phyloP scores from a whole-genome alignment of 2,888 invertebrate species.

The Agrochola circellaris region DNA sequence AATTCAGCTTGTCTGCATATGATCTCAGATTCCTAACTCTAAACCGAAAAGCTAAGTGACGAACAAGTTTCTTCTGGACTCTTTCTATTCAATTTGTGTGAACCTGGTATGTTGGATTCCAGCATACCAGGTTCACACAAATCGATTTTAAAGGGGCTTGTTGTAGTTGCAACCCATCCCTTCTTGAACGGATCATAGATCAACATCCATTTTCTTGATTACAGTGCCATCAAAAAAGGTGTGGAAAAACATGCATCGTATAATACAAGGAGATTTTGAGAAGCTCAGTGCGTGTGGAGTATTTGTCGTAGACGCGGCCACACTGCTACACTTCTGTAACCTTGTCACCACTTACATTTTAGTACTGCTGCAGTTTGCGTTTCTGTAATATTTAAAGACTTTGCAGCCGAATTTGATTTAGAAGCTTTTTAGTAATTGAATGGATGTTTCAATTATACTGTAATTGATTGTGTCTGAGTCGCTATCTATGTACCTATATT shows the following conservation, averaged over 20 bases:
- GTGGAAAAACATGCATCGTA: slow-evolving; percentile 50
- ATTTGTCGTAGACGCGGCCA: slow-evolving; percentile 35
- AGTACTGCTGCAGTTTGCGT: slow-evolving; percentile 43
- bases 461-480: neutral
- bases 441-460: neutral
- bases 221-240: slow-evolving; percentile 32
- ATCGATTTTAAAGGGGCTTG: too few relatives aligned
- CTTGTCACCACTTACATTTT: slow-evolving; percentile 43
- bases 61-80: too few relatives aligned
- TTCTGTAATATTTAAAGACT: slow-evolving; percentile 19
- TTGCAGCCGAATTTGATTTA: neutral
- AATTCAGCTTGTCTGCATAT: too few relatives aligned
- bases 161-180: too few relatives aligned
- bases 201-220: neutral
- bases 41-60: too few relatives aligned
- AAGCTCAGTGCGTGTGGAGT: slow-evolving; percentile 42
- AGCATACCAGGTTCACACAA: too few relatives aligned
- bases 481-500: too few relatives aligned
- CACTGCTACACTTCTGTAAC: slow-evolving; percentile 36
- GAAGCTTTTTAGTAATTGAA: neutral
- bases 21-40: too few relatives aligned
- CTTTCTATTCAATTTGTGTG: too few relatives aligned
- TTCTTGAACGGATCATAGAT: too few relatives aligned
- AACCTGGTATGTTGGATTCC: too few relatives aligned
- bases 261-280: slow-evolving; percentile 31